phyloP scores from a whole-genome alignment of 2,113 vertebrate species.

The Notothenia rossii region DNA sequence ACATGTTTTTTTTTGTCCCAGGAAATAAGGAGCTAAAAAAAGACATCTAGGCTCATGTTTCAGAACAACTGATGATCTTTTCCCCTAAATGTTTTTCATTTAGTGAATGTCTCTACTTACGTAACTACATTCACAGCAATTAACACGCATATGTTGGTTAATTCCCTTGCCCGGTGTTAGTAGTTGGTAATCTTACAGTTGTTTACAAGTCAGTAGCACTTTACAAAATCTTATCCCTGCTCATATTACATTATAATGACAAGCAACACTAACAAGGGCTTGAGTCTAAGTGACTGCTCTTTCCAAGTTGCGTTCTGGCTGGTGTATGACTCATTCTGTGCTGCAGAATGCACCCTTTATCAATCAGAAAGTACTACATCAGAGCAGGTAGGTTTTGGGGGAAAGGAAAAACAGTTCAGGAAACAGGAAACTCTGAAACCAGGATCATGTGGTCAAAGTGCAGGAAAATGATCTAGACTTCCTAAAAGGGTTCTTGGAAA shows the following conservation, averaged over 20 bases:
- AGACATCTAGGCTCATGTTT: background rate
- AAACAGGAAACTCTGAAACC: slow-evolving; percentile 5
- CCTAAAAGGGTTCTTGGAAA: background rate
- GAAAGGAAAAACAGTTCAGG: background rate
- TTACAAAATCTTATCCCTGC: too few species aligned
- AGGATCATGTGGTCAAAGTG: slow-evolving; percentile 11
- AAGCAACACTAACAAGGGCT: background rate
- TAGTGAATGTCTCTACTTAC: background rate
- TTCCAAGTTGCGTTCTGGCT: background rate
- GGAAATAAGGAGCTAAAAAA: background rate
- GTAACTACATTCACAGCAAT: background rate
- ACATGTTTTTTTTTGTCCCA: slow-evolving; percentile 1
- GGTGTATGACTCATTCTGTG: background rate
- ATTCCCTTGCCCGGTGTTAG: background rate
- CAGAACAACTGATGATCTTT: background rate
- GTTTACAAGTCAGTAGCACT: background rate
- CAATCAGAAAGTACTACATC: background rate
- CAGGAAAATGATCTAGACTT: background rate
- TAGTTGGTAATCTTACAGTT: background rate
- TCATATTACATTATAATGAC: too few species aligned
- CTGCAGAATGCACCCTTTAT: too few species aligned
- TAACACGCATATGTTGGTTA: background rate
- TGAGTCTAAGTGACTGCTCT: background rate
- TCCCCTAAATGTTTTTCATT: background rate
- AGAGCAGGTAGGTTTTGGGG: background rate